phyloP scores from a whole-genome alignment of 2,113 vertebrate genomes.

The Tauraco erythrolophus region DNA sequence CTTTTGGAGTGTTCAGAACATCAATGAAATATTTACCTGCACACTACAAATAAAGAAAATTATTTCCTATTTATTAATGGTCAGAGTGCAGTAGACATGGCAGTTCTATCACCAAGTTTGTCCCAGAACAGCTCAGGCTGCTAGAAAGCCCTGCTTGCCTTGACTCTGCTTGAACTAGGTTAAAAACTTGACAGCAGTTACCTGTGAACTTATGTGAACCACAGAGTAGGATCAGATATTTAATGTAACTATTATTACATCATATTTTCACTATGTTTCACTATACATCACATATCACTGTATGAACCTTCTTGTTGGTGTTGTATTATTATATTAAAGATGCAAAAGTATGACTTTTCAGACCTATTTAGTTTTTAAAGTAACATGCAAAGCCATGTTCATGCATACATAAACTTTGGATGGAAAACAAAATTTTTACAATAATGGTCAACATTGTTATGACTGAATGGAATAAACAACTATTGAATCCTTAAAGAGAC shows the following conservation, averaged over 20 bases:
- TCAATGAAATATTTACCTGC: not conserved
- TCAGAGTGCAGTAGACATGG: not conserved
- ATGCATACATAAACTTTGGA: not conserved
- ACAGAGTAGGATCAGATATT: not conserved
- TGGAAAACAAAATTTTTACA: not conserved
- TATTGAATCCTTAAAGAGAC: not conserved
- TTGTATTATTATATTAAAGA: not conserved
- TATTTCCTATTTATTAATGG: not conserved
- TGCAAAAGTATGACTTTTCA: not conserved
- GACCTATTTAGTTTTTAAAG: not conserved
- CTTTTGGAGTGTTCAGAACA: not conserved
- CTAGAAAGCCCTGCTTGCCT: not conserved
- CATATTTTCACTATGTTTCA: not conserved
- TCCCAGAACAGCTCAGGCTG: not conserved
- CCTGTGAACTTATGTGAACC: not conserved
- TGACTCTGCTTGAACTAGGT: not conserved
- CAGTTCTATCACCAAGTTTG: not conserved
- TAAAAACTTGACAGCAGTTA: not conserved
- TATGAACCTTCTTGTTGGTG: not conserved
- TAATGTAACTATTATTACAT: not conserved
- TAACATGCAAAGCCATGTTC: not conserved
- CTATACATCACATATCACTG: not conserved
- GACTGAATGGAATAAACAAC: not conserved
- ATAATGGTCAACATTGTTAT: not conserved
- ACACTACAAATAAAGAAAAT: not conserved